These are phyloP conservation scores for Silurus asotus DNA, from an alignment of 2,113 vertebrate species.

Conservation along the genomic window DNA sequence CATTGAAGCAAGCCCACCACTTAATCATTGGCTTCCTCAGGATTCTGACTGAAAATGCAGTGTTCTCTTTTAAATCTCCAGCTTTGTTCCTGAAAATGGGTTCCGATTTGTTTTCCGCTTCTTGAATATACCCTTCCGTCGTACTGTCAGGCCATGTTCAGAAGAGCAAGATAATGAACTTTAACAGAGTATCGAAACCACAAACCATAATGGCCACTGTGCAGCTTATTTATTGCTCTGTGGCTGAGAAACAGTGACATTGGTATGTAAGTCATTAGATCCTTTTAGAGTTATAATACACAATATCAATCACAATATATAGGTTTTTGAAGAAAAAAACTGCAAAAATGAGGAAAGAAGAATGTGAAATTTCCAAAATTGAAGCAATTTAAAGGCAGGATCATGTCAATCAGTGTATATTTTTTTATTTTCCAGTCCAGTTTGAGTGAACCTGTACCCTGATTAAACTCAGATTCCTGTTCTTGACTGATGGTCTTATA, in stretches of 20 bases:
- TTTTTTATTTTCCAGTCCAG: too few species aligned
- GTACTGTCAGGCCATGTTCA: background rate
- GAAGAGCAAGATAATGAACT: slow-evolving; percentile 12
- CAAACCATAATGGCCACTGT: slow-evolving; percentile 16
- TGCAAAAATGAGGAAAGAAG: background rate
- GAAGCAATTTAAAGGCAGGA: too few species aligned
- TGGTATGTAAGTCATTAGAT: slow-evolving; percentile 37
- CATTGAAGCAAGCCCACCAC: slow-evolving; percentile 16
- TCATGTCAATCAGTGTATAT: too few species aligned
- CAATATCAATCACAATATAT: background rate
- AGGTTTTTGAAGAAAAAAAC: background rate
- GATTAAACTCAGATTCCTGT: background rate
- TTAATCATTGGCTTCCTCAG: slow-evolving; percentile 38
- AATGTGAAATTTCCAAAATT: background rate
- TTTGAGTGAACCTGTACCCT: background rate
- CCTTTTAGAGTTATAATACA: background rate
- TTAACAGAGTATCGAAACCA: background rate
- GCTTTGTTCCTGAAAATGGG: background rate
- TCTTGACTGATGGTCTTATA: background rate
- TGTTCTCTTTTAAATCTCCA: slow-evolving; percentile 19
- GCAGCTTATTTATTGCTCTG: slow-evolving; percentile 3
- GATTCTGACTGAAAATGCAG: slow-evolving; percentile 4
- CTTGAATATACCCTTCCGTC: slow-evolving; percentile 13
- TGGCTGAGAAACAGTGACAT: slow-evolving; percentile 9
- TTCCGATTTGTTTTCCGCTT: background rate